These are phyloP conservation scores for Gila robusta DNA, from an alignment of 2,797 vertebrate genomes.

Conservation along the genomic window DNA sequence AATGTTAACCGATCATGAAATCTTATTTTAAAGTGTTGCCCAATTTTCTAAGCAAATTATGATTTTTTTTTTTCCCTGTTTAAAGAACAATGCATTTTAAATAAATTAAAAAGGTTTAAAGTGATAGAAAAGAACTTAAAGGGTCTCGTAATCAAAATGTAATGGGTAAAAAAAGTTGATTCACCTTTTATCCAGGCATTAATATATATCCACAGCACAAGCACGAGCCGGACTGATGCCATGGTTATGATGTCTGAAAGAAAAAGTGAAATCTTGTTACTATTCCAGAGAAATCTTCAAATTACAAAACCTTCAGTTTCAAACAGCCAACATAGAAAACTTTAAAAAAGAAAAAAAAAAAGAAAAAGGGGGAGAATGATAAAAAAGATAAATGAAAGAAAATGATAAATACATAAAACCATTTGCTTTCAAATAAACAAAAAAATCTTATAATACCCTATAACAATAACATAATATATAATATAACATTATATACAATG, in stretches of 20 bases:
- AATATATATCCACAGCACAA: conserved; percentile 65
- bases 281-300: background rate
- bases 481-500: no score
- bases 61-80: background rate
- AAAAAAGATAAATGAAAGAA: background rate
- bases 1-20: background rate
- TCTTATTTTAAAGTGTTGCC: background rate
- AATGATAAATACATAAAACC: no score
- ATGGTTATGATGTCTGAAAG: conserved; percentile 74
- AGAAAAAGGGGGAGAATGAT: background rate
- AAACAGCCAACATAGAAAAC: background rate
- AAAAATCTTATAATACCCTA: no score
- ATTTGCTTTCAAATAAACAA: background rate
- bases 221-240: conserved; percentile 67
- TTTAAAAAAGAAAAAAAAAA: background rate
- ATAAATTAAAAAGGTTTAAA: background rate
- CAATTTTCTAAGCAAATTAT: background rate
- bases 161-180: conserved; percentile 40
- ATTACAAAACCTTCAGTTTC: background rate
- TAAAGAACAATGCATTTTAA: background rate
- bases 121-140: background rate
- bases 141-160: background rate
- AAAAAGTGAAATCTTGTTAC: background rate
- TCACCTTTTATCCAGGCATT: conserved; percentile 70
- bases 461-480: background rate